Conservation (phyloP, 2,888 invertebrate species). For the Agrochola lychnidis region DNA sequence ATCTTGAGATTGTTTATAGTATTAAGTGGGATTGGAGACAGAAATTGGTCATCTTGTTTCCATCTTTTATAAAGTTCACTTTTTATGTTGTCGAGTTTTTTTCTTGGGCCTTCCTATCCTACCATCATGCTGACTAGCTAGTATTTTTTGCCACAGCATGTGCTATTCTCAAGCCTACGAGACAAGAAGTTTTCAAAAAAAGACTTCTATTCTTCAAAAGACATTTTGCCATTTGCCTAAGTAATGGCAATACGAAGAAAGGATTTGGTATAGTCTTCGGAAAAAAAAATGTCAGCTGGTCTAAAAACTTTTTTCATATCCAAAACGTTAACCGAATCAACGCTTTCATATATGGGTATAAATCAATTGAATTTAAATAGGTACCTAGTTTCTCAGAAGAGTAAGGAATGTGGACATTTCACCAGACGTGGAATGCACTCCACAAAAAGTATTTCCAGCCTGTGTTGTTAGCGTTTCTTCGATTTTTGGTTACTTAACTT, state of each 20-base stretch:
- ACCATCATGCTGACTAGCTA: background rate
- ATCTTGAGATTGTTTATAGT: no score
- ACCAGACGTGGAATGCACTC: slow-evolving; percentile 50
- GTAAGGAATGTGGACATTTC: slow-evolving; percentile 50
- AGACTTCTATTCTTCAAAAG: background rate
- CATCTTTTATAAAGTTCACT: no score
- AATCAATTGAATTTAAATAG: slow-evolving; percentile 55
- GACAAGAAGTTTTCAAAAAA: background rate
- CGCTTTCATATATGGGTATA: slow-evolving; percentile 34
- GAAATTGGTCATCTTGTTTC: no score
- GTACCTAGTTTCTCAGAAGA: slow-evolving; percentile 34
- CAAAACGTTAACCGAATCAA: slow-evolving; percentile 24
- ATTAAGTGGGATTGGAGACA: no score
- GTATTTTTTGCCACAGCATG: background rate
- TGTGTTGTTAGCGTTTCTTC: slow-evolving; percentile 19
- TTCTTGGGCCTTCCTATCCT: background rate
- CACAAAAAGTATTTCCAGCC: slow-evolving; percentile 49
- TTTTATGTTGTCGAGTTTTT: no score
- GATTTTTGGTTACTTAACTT: slow-evolving; percentile 23
- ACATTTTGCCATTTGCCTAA: background rate
- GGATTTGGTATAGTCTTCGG: background rate
- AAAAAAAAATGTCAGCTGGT: background rate
- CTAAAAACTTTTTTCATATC: background rate
- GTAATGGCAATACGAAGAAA: background rate
- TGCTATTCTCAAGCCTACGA: background rate